Evolutionary conservation across 2,113 vertebrate species (phyloP), one percentile per base, ranked within the genome.

Genomic region (Pollachius pollachius): DNA sequence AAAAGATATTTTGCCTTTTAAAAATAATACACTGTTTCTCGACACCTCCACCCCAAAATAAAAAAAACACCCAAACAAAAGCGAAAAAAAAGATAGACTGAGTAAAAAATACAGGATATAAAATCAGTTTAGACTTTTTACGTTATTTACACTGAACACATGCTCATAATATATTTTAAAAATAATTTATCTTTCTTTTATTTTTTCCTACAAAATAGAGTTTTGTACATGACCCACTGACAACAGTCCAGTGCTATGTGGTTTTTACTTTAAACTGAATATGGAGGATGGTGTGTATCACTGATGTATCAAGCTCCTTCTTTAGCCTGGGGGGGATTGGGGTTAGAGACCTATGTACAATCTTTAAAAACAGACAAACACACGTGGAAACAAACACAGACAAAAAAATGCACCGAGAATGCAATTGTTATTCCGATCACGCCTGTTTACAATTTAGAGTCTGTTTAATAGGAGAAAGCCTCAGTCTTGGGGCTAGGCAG

Each of bases 121-220:
- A 91, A 90, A 90, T 90, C 82, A 83, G 78, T 88, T 89, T 88
- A 82, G 88, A 89, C 86, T 89, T 34, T 91, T 91, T 68, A 91
- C 70, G 85, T 88, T 92, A 92, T 93, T 89, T 92, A 93, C 91
- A 92, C 79, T 87, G 76, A 90, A 89, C 84, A 92, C 83, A 90
- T 89, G 89, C 88, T 90, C 75, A 88, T 89, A 89, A 91, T 88
- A 91, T 86, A 87, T 90, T 89, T 87, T 73, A 91, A 48, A 90
- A 93, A 93, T 93, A 93, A 93, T 91, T 93, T 93, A 93, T 89
- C 73, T 83, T 75, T 70, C 71, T 88, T 88, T 89, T 78, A 67
- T 67, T 84, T 81, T 88, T 83, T 81, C 87, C 89, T 85, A 90
- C 82, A 92, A 91, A 88, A 92, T 81, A 90, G 71, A 88, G 74